Conservation (phyloP, 2,113 vertebrate genomes). For the Stegostoma tigrinum region DNA sequence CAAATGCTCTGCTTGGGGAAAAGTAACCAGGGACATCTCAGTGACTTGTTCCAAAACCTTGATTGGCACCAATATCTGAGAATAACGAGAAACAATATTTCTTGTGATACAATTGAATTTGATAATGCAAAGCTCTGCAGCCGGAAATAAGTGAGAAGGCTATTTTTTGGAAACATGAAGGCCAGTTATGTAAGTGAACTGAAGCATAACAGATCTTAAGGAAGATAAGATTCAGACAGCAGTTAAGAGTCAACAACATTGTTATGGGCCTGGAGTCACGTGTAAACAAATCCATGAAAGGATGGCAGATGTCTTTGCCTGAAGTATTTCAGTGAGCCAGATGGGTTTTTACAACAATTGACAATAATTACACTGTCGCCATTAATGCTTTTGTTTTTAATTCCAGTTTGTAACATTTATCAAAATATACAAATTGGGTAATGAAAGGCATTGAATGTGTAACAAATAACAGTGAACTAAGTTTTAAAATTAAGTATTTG, state of each 20-base stretch:
- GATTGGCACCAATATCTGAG: not conserved
- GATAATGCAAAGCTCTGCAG: not conserved
- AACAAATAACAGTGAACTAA: not conserved
- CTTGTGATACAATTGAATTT: not conserved
- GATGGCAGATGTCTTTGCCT: no score
- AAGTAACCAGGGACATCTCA: not conserved
- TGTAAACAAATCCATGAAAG: no score
- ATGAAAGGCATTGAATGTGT: not conserved
- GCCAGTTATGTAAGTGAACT: not conserved
- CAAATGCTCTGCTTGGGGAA: not conserved
- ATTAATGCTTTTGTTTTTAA: no score
- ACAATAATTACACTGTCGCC: no score
- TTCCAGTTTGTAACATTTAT: not conserved
- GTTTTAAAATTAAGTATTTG: not conserved
- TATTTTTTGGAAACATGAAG: not conserved
- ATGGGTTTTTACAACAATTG: no score
- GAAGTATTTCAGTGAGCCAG: no score
- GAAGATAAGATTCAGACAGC: not conserved
- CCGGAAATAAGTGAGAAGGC: not conserved
- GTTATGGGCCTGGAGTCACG: no score
- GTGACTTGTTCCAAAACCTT: not conserved
- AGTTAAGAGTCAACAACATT: no score
- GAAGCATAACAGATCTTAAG: not conserved
- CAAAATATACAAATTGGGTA: not conserved
- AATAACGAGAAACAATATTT: not conserved